Evolutionary conservation across 2,113 vertebrate genomes (phyloP).

Genomic region (Rhea americana): DNA sequence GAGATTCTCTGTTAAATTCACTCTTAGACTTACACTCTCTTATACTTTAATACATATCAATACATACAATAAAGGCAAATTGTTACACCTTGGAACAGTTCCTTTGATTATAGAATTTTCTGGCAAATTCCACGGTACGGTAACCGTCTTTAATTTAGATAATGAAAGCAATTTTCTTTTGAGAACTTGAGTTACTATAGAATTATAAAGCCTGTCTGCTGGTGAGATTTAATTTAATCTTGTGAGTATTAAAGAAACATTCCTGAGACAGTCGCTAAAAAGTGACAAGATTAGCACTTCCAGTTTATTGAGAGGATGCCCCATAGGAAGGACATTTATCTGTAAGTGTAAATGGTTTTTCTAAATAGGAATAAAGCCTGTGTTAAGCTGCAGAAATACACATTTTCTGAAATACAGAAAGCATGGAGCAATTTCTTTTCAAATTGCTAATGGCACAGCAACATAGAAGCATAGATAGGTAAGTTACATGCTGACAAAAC

Average conservation of each 20-base stretch:
- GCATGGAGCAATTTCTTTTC: slow-evolving; percentile 20
- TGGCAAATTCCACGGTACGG: slow-evolving; percentile 44
- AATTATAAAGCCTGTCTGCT: slow-evolving; percentile 72
- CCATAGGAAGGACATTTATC: slow-evolving; percentile 61
- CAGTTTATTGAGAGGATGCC: slow-evolving; percentile 63
- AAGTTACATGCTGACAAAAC: slow-evolving; percentile 25
- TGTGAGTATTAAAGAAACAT: slow-evolving; percentile 76
- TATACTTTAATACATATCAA: slow-evolving; percentile 7
- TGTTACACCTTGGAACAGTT: slow-evolving; percentile 27
- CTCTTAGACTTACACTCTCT: not conserved
- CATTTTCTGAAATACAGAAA: slow-evolving; percentile 33
- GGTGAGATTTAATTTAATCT: slow-evolving; percentile 79
- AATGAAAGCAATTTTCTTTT: slow-evolving; percentile 76
- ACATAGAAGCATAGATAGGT: not conserved
- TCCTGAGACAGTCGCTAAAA: slow-evolving; percentile 70
- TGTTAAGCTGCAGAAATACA: slow-evolving; percentile 35
- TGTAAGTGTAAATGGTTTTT: slow-evolving; percentile 53
- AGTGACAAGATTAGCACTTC: slow-evolving; percentile 74
- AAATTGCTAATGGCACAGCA: not conserved
- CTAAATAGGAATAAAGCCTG: slow-evolving; percentile 26
- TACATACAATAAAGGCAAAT: not conserved
- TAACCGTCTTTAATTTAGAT: slow-evolving; percentile 67
- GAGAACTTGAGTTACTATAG: slow-evolving; percentile 47
- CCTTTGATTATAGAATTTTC: slow-evolving; percentile 60
- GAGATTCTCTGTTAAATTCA: slow-evolving; percentile 33